Evolutionary conservation across 2,888 invertebrate genomes (phyloP).

Genomic region (Amphipyra berbera): DNA sequence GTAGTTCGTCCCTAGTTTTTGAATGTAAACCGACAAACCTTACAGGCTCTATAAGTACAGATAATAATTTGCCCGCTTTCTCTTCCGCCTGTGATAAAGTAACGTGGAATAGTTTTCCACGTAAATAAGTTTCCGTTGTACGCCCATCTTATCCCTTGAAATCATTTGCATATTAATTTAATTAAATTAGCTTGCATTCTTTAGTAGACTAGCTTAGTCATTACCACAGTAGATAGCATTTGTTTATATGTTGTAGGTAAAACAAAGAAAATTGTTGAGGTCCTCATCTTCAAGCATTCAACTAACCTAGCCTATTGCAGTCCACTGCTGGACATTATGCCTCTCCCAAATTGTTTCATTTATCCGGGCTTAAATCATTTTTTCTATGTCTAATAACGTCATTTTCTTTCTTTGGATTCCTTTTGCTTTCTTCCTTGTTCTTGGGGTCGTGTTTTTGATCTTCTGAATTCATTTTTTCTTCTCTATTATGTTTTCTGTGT

Average conservation of each 20-base stretch:
- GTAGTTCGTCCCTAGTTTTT: too few relatives aligned
- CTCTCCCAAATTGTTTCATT: too few relatives aligned
- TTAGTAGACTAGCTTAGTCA: constrained; percentile 27
- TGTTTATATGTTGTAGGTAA: constrained; percentile 3
- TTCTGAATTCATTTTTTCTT: not conserved
- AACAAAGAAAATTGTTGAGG: too few relatives aligned
- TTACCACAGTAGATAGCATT: not conserved
- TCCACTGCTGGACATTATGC: too few relatives aligned
- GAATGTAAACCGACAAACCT: too few relatives aligned
- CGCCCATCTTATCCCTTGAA: constrained; percentile 38
- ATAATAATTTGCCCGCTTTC: constrained; percentile 31
- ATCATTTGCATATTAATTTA: constrained; percentile 42
- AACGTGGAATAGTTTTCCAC: constrained; percentile 24
- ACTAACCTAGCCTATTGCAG: too few relatives aligned
- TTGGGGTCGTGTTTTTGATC: not conserved
- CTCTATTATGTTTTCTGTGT: not conserved
- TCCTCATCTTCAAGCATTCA: too few relatives aligned
- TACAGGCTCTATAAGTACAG: too few relatives aligned
- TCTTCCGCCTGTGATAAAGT: constrained; percentile 11
- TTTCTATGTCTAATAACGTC: not conserved
- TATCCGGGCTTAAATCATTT: not conserved
- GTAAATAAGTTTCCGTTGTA: constrained; percentile 23
- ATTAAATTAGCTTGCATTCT: constrained; percentile 33
- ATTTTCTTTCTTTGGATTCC: not conserved
- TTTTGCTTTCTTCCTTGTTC: not conserved